Evolutionary conservation across 2,888 invertebrate species (phyloP), one percentile per base, ranked within the genome.

Genomic region (Poecilus cupreus): DNA sequence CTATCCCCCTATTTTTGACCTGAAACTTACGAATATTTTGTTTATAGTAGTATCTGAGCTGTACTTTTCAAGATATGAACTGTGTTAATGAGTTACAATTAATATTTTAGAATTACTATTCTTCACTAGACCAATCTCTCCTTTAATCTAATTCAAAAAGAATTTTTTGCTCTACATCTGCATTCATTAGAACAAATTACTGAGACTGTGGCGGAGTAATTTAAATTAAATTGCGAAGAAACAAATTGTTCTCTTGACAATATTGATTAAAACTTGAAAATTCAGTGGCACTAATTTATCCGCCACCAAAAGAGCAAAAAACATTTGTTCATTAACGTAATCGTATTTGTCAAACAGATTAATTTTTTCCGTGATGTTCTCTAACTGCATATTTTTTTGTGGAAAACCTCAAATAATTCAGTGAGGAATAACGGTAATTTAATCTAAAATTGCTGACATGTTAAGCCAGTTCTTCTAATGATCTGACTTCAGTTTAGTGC

Each of bases 371-470:
- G 26, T 60, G 60, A 60, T 60, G 60, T 60, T 26, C 60, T 13
- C 57, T 22, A 26, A 26, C 24, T 60, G 13, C 60, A 60, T 26
- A 60, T 10, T 60, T 60, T 60, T 60, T 60, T 60, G 26, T 13
- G 2, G n/a, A 26, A 26, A 60, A 60, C 60, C 60, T 60, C 60
- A 24, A 60, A 60, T 26, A 60, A 60, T 60, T 60, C 26, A 24
- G 26, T 18, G 64, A 64, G 37, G 64, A 64, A n/a, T 2, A 20
- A 13, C 20, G 39, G 39, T 70, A 70, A 70, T 70, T 70, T 39
- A 32, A 70, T 70, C 39, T 70, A 70, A 70, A 70, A 39, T 5
- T 70, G 70, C 70, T 70, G 70, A 70, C 70, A 70, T 5, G 10
- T 13, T 70, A 37, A 70, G 39, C 39, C 16, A n/a, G 39, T 6